Evolutionary conservation across 1,140 invertebrate genomes (phyloP).

Genomic region (Eubasilissa regina): DNA sequence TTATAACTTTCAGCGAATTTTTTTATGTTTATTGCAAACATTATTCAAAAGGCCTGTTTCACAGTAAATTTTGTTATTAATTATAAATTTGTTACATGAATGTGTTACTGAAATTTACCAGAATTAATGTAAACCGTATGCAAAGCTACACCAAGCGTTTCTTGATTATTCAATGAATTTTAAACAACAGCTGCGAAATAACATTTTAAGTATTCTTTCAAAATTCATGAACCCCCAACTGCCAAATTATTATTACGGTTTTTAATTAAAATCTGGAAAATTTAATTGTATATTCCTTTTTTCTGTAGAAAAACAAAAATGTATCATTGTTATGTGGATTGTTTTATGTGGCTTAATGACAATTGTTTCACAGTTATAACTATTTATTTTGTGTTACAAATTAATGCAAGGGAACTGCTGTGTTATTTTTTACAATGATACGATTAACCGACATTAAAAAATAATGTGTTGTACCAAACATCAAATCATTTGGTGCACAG

Average conservation of each 20-base stretch:
- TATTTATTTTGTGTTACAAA: too few species aligned
- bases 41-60: too few species aligned
- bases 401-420: too few species aligned
- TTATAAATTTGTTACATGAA: too few species aligned
- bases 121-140: slow-evolving; percentile 2
- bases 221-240: slow-evolving; percentile 17
- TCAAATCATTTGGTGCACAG: too few species aligned
- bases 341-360: background rate
- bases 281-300: background rate
- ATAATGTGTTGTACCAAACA: too few species aligned
- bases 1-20: too few species aligned
- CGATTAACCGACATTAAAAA: too few species aligned
- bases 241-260: slow-evolving; percentile 16
- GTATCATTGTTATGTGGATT: background rate
- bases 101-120: too few species aligned
- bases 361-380: background rate
- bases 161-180: slow-evolving; percentile 30
- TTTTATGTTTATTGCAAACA: too few species aligned
- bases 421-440: too few species aligned
- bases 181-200: slow-evolving; percentile 6
- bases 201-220: slow-evolving; percentile 23
- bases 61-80: too few species aligned
- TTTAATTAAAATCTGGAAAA: slow-evolving; percentile 23
- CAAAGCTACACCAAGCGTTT: background rate
- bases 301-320: slow-evolving; percentile 10